phyloP scores from a whole-genome alignment of 2,797 vertebrate genomes.

The Borostomias antarcticus region DNA sequence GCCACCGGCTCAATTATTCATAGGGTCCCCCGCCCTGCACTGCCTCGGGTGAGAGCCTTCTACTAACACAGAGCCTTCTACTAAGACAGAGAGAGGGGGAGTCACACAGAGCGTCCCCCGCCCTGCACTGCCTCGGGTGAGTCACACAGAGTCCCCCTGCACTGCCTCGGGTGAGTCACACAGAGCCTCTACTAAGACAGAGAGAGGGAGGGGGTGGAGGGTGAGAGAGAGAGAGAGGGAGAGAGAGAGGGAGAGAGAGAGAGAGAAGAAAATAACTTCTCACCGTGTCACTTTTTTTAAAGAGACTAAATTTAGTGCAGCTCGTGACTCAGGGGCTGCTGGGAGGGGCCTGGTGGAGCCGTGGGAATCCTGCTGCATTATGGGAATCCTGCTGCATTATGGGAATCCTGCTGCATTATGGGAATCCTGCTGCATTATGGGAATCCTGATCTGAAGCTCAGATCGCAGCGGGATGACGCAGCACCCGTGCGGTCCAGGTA shows the following conservation, averaged over 20 bases:
- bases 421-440: not conserved
- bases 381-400: too few species aligned
- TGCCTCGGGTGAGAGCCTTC: conserved; percentile 54
- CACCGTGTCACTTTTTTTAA: conserved; percentile 49
- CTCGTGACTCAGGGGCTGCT: conserved; percentile 48
- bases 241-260: conserved; percentile 20
- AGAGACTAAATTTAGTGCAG: conserved; percentile 58
- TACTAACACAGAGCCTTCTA: conserved; percentile 59
- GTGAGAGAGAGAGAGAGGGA: not conserved
- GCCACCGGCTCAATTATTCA: conserved; percentile 83
- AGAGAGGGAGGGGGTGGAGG: not conserved
- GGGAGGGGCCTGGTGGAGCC: not conserved
- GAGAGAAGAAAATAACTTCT: conserved; percentile 40
- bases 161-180: conserved; percentile 54
- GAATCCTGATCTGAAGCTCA: too few species aligned
- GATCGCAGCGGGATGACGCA: too few species aligned
- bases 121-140: conserved; percentile 44
- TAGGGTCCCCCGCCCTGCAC: conserved; percentile 22
- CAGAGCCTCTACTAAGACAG: conserved; percentile 44
- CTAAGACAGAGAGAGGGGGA: not conserved
- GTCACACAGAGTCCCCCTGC: too few species aligned
- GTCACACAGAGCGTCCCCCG: too few species aligned
- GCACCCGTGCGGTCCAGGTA: too few species aligned
- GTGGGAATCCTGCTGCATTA: not conserved
- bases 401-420: not conserved